These are phyloP conservation scores for Hecatera dysodea DNA, from an alignment of 2,888 invertebrate genomes.

Conservation along the genomic window DNA sequence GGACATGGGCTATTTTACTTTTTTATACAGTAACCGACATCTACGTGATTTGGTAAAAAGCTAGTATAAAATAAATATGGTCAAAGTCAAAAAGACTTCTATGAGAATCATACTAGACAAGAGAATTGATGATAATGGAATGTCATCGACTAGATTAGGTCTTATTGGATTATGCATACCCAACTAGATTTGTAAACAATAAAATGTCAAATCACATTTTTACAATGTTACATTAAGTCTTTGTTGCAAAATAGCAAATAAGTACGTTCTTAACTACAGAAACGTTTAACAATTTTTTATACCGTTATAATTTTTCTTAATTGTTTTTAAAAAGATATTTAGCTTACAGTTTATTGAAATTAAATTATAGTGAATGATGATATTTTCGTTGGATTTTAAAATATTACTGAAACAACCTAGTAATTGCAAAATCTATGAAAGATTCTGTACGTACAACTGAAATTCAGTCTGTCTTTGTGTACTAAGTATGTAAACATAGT, in stretches of 20 bases:
- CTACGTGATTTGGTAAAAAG: no score
- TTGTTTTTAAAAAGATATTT: not conserved
- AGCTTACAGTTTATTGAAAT: fast-evolving
- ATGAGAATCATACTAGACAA: not conserved
- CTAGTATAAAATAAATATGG: no score
- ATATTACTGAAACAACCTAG: not conserved
- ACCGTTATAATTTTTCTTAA: not conserved
- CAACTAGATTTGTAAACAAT: not conserved
- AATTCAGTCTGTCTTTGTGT: slow-evolving; percentile 45
- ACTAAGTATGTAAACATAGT: slow-evolving; percentile 54
- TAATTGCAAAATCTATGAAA: not conserved
- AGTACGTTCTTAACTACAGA: not conserved
- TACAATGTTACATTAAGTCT: not conserved
- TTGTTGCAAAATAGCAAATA: not conserved
- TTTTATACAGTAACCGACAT: no score
- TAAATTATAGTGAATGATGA: no score
- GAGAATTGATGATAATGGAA: not conserved
- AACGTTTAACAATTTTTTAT: not conserved
- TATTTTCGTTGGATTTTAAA: not conserved
- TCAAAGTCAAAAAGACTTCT: no score
- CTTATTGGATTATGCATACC: not conserved
- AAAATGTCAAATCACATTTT: not conserved
- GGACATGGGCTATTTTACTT: no score
- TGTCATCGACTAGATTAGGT: not conserved
- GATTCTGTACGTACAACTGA: slow-evolving; percentile 15